Base-by-base conservation (phyloP, 2,113 vertebrate genomes). In the Dipodomys merriami region DNA sequence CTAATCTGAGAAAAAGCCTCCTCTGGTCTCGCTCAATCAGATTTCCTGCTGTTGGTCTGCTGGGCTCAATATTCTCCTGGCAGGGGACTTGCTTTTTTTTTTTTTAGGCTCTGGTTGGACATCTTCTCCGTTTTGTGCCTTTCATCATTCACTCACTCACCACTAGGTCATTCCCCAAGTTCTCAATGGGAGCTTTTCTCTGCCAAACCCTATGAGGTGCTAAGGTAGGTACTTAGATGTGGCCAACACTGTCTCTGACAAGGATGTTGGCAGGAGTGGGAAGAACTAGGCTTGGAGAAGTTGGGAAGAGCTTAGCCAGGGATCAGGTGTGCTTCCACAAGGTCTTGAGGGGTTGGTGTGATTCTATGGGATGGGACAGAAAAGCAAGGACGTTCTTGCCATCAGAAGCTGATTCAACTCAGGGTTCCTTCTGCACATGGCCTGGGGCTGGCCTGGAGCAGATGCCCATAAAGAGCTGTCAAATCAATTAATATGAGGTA, bases 1-100 rank as follows among this genome's bases (percentile, higher is more conserved):
- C 91, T 95, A 96, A 94, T 93, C 94, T 94, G 89, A 94, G 94
- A 94, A 96, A 92, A 93, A 69, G 72, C 69, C 86, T 96, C 73
- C 74, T 93, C 91, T 85, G 84, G 82, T 91, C 91, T 95, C 5
- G 9, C 79, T 80, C 94, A 95, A 91, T 95, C 91, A 22, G 65
- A 87, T 91, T 94, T 46, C 79, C 92, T 80, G 72, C 65, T 93
- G 71, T 64, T 23, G 80, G 49, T 92, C 94, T 87, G 81, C 95
- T 96, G 95, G 76, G 93, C 80, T 96, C 79, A 69, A 27, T 88
- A 81, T 53, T 88, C 86, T 60, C 90, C 85, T 83, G 44, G 93
- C 78, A 82, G 93, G 93, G 49, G 88, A 85, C 83, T 86, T 89
- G 74, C 76, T 68, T 0, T 60, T 72, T 68, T 82, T 94, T 95